Percentiles rank a stretch among this genome's conserved stretches.
Evolutionary conservation across 1,140 invertebrate species (phyloP).

Genomic region (Steinernema khuongi): DNA sequence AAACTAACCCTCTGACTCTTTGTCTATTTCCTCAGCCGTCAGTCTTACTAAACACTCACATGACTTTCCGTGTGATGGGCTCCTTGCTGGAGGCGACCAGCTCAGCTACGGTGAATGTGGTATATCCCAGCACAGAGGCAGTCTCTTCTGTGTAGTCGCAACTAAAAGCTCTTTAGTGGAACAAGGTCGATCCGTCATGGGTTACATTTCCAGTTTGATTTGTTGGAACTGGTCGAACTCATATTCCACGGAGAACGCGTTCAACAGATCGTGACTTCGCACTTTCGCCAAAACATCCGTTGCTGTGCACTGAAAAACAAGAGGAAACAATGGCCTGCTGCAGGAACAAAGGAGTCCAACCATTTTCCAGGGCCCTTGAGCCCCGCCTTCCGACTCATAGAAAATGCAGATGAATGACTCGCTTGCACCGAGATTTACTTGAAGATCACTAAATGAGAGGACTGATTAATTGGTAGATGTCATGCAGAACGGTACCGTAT

Average conservation of each 20-base stretch:
- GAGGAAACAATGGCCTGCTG: background rate
- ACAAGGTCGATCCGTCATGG: background rate
- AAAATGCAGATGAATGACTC: constrained; percentile 40
- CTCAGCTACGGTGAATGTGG: constrained; percentile 47
- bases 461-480: constrained; percentile 19
- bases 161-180: constrained; percentile 29
- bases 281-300: constrained; percentile 31
- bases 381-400: constrained; percentile 48
- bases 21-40: no score
- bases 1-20: no score
- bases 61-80: constrained; percentile 34
- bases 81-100: constrained; percentile 26
- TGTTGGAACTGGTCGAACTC: constrained; percentile 47
- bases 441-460: constrained; percentile 26
- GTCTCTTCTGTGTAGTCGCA: constrained; percentile 41
- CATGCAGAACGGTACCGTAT: constrained; percentile 32
- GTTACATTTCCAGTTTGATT: constrained; percentile 51
- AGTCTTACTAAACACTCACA: constrained; percentile 38
- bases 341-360: constrained; percentile 25
- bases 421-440: background rate
- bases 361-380: constrained; percentile 46
- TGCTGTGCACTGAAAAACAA: constrained; percentile 41
- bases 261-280: constrained; percentile 27
- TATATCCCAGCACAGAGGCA: constrained; percentile 41
- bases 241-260: constrained; percentile 50